A percentile compares a stretch with the other conserved stretches of the same genome.
Evolutionary conservation across 2,113 vertebrate species (phyloP).

Genomic region (Aythya baeri): DNA sequence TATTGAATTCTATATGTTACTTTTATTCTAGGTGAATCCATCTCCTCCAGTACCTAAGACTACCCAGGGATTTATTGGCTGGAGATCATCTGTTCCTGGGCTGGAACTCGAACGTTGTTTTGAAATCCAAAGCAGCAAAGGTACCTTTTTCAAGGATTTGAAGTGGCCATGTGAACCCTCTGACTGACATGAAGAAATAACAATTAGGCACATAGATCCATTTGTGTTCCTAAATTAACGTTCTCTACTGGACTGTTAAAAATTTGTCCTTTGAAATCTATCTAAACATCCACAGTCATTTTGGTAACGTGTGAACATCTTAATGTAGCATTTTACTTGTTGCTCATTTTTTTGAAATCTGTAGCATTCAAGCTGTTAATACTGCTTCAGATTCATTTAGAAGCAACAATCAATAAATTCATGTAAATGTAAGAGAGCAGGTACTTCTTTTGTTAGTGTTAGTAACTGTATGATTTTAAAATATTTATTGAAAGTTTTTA

Average conservation of each 20-base stretch:
- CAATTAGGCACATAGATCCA: not conserved
- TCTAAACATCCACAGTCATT: not conserved
- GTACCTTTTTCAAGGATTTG: conserved; percentile 74
- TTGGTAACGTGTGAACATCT: not conserved
- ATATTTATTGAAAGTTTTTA: not conserved
- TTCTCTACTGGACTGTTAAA: not conserved
- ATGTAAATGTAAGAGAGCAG: not conserved
- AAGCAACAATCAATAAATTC: not conserved
- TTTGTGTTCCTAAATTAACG: not conserved
- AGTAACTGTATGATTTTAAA: not conserved
- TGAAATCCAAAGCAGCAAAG: conserved; percentile 73
- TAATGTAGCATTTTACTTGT: not conserved
- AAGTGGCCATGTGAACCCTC: conserved; percentile 75
- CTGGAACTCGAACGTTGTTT: conserved; percentile 74
- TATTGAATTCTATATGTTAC: not conserved
- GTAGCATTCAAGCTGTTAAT: not conserved
- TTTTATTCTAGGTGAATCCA: conserved; percentile 75
- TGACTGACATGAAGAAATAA: conserved; percentile 48
- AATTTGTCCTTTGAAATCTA: not conserved
- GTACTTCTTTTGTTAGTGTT: not conserved
- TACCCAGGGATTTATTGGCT: conserved; percentile 86
- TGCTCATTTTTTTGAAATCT: not conserved
- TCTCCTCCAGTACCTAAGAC: conserved; percentile 86
- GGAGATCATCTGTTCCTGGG: conserved; percentile 79
- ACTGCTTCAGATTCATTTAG: not conserved